Base-by-base conservation (phyloP, 2,797 vertebrate genomes). In the Pitangus sulphuratus region DNA sequence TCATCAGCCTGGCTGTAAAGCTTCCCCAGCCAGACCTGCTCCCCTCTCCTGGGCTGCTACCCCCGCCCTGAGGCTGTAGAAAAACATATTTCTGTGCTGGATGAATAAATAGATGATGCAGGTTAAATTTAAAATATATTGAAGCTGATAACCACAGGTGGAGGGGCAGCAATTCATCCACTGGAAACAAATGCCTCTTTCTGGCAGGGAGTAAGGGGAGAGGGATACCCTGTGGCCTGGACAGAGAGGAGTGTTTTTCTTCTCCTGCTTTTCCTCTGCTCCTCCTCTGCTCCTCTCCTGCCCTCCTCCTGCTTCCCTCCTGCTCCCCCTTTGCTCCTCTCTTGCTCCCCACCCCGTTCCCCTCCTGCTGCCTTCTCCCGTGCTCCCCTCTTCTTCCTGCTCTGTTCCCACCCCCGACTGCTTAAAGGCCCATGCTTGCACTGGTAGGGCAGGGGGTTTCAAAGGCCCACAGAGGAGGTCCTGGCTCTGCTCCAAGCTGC, bases 401-500 rank as follows among this genome's bases (percentile, higher is more conserved):
- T 14, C n/a, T 4, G 0, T 33, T 26, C 22, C 21, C 17, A 33
- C 12, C 0, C 1, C 14, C 0, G 3, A 21, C 60, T 54, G 61
- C 35, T 62, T 86, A 91, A 86, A 89, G 77, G 78, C 77, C 40
- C 75, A 91, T 10, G 48, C 82, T 93, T 71, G 70, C 7, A 37
- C 93, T 84, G 58, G 74, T 64, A 96, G 91, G 69, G 93, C 87
- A 91, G 60, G 2, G 2, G 19, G 53, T 97, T 97, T 93, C 95
- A 85, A 96, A 97, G 90, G 83, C 75, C 58, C 2, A 0, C 60
- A n/a, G 86, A 87, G 93, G 79, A n/a, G 78, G 82, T 61, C 68
- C 96, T 98, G 98, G 97, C 97, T 87, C 30, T 76, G 80, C 94
- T 97, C 96, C 98, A 97, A 95, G 79, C 83, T 68, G 64, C 65